A percentile compares a stretch with the other conserved stretches of the same genome.
Conservation (phyloP, 1,140 invertebrate genomes). For the Tetranychus urticae region DNA sequence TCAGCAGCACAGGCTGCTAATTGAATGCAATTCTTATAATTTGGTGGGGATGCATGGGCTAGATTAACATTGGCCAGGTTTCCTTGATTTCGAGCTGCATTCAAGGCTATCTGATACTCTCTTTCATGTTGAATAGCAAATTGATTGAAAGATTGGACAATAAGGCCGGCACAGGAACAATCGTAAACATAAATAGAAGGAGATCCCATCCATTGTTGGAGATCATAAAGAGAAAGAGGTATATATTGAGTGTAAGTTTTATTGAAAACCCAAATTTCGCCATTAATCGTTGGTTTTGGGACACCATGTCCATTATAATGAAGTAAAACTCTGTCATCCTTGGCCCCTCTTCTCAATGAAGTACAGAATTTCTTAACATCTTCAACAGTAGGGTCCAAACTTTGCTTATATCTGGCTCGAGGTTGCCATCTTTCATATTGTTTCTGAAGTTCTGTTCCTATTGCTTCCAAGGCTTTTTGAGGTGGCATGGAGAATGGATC, state of each 20-base stretch:
- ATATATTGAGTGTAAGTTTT: conserved; percentile 96
- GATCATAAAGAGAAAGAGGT: conserved; percentile 87
- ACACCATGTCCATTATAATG: conserved; percentile 99
- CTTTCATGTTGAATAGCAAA: conserved; percentile 75
- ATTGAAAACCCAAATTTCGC: conserved; percentile 99
- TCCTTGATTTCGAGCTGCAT: neutral
- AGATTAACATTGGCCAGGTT: neutral
- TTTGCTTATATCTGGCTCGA: conserved; percentile 80
- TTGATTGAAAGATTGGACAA: conserved; percentile 70
- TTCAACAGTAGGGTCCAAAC: conserved; percentile 85
- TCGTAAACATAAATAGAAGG: conserved; percentile 98
- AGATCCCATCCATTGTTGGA: conserved; percentile 96
- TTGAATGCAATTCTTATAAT: conserved; percentile 76
- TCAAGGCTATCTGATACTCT: conserved; percentile 42
- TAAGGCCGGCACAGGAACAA: conserved; percentile 91
- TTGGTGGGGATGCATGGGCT: conserved; percentile 5
- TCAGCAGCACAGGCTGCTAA: conserved; percentile 73
- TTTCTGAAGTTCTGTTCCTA: conserved; percentile 71
- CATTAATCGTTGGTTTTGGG: conserved; percentile 87
- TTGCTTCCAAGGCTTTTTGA: conserved; percentile 76
- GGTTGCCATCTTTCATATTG: conserved; percentile 97
- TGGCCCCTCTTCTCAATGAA: conserved; percentile 83
- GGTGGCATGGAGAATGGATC: conserved; percentile 51
- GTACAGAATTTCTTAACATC: conserved; percentile 93
- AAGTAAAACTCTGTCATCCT: conserved; percentile 93